Conservation (phyloP, 2,797 vertebrate genomes). For the Lycodopsis pacificus region DNA sequence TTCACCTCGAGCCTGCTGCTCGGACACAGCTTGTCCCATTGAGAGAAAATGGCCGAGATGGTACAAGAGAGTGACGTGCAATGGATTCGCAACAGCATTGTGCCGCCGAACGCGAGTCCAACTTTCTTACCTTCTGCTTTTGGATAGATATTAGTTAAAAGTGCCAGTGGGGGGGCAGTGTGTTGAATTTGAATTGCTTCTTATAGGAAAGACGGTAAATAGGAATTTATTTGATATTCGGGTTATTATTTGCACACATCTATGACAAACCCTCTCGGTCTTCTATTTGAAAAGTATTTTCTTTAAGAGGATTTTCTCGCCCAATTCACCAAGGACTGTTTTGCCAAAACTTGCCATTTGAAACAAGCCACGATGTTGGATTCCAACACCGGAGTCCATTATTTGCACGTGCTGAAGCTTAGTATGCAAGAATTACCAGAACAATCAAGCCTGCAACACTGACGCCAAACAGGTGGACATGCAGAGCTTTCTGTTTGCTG, state of each 20-base stretch:
- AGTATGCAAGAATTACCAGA: conserved; percentile 14
- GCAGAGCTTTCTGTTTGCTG: conserved; percentile 22
- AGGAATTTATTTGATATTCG: conserved; percentile 1
- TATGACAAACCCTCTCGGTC: background rate
- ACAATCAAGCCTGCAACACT: conserved; percentile 2
- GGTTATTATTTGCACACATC: conserved; percentile 22
- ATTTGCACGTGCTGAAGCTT: conserved; percentile 24
- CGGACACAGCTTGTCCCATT: background rate
- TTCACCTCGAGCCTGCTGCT: background rate
- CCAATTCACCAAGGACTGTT: conserved; percentile 3
- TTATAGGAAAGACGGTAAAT: background rate
- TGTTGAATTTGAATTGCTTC: conserved; percentile 1
- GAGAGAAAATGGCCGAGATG: background rate
- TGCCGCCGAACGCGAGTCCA: background rate
- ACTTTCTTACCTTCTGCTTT: background rate
- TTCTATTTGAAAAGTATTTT: background rate
- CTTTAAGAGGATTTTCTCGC: background rate
- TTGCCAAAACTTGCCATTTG: conserved; percentile 1
- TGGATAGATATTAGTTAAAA: background rate
- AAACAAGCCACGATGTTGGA: conserved; percentile 14
- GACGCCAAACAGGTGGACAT: conserved; percentile 45
- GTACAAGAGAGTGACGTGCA: background rate
- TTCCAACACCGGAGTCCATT: background rate
- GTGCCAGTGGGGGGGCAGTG: background rate
- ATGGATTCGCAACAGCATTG: background rate